phyloP scores from a whole-genome alignment of 2,888 invertebrate genomes.

The Trisateles emortualis region DNA sequence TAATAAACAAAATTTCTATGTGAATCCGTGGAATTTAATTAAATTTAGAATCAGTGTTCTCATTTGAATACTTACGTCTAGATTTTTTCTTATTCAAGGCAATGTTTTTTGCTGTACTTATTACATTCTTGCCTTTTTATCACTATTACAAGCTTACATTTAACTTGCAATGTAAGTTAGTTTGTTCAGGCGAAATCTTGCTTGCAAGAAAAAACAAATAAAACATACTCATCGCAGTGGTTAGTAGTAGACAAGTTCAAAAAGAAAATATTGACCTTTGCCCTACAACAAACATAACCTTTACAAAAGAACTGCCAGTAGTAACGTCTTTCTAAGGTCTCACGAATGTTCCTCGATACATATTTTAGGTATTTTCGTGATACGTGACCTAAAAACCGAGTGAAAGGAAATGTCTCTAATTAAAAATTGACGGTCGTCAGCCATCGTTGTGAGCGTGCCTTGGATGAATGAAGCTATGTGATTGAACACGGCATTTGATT shows the following conservation, averaged over 20 bases:
- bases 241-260: background rate
- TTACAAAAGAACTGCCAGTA: slow-evolving; percentile 25
- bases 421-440: slow-evolving; percentile 75
- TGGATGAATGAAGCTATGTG: slow-evolving; percentile 45
- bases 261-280: background rate
- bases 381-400: slow-evolving; percentile 68
- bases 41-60: too few relatives aligned
- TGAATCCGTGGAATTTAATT: too few relatives aligned
- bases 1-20: too few relatives aligned
- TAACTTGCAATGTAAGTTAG: too few relatives aligned
- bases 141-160: too few relatives aligned
- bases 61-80: too few relatives aligned
- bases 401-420: slow-evolving; percentile 76
- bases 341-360: slow-evolving; percentile 53
- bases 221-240: background rate
- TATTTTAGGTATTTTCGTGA: slow-evolving; percentile 57
- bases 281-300: background rate
- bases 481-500: slow-evolving; percentile 26
- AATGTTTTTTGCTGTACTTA: too few relatives aligned
- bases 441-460: slow-evolving; percentile 53
- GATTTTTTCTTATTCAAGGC: too few relatives aligned
- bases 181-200: too few relatives aligned
- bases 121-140: too few relatives aligned
- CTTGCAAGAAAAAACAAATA: background rate
- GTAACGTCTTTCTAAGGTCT: slow-evolving; percentile 28